Percentiles rank a stretch among this genome's conserved stretches.
These are phyloP conservation scores for Drosophila pachea DNA, from an alignment of 1,140 invertebrate species.

Conservation along the genomic window DNA sequence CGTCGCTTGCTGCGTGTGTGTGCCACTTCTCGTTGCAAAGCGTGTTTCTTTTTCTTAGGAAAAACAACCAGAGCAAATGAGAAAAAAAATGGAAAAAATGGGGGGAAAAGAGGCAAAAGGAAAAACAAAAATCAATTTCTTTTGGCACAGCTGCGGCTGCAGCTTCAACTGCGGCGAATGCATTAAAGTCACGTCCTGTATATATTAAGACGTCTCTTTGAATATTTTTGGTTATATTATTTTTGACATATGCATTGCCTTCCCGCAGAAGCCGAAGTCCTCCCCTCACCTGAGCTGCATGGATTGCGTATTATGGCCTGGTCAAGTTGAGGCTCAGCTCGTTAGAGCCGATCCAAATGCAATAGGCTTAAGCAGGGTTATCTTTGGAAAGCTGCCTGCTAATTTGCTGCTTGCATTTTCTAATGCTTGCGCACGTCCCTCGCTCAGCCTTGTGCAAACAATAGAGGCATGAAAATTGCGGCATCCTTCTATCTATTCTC, in stretches of 20 bases:
- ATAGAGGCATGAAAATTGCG: constrained; percentile 17
- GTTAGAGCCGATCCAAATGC: not conserved
- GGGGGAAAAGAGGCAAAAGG: constrained; percentile 17
- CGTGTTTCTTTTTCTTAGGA: constrained; percentile 28
- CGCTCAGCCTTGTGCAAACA: constrained; percentile 8
- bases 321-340: too few species aligned
- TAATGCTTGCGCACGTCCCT: not conserved
- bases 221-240: not conserved
- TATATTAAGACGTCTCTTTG: constrained; percentile 53
- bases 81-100: constrained; percentile 32
- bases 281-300: not conserved
- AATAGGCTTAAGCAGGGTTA: not conserved
- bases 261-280: too few species aligned
- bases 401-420: constrained; percentile 4
- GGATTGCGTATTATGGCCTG: not conserved
- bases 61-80: constrained; percentile 30
- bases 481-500: constrained; percentile 26
- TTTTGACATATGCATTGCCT: not conserved
- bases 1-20: constrained; percentile 34
- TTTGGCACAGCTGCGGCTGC: constrained; percentile 25
- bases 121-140: constrained; percentile 64
- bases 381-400: not conserved
- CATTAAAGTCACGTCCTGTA: constrained; percentile 58
- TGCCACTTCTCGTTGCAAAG: constrained; percentile 50
- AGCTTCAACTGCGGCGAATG: constrained; percentile 35